Evolutionary conservation across 1,140 invertebrate species (phyloP).

Genomic region (Zelostemma sp.): DNA sequence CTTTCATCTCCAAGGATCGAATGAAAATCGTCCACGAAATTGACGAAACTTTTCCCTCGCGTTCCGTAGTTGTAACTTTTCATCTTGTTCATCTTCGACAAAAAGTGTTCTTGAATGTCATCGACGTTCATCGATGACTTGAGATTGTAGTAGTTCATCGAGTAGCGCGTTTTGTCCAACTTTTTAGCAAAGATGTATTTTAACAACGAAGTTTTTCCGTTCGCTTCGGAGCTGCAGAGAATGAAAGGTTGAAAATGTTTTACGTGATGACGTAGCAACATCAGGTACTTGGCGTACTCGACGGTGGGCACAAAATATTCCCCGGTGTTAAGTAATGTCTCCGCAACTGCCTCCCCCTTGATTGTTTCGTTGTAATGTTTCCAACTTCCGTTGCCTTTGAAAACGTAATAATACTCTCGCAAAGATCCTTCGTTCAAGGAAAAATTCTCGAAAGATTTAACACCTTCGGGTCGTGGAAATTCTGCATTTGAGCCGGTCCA

Average conservation of each 20-base stretch:
- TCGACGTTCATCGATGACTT: conserved; percentile 73
- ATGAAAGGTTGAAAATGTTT: conserved; percentile 71
- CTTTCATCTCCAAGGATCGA: conserved; percentile 70
- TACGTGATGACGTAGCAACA: conserved; percentile 66
- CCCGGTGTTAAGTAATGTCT: conserved; percentile 62
- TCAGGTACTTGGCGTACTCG: conserved; percentile 73
- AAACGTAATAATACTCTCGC: conserved; percentile 75
- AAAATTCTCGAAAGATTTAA: conserved; percentile 72
- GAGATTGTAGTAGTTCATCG: conserved; percentile 74
- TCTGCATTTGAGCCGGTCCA: conserved; percentile 62
- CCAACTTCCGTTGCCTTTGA: conserved; percentile 69
- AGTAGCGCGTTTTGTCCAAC: conserved; percentile 67
- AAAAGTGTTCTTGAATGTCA: conserved; percentile 74
- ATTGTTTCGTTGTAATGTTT: conserved; percentile 69
- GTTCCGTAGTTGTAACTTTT: conserved; percentile 73
- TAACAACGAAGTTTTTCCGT: conserved; percentile 77
- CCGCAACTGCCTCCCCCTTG: conserved; percentile 62
- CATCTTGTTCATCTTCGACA: conserved; percentile 75
- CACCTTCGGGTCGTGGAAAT: conserved; percentile 68
- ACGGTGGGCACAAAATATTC: conserved; percentile 76
- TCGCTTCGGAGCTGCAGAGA: conserved; percentile 76
- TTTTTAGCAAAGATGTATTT: conserved; percentile 74
- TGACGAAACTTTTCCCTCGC: conserved; percentile 71
- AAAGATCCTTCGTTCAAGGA: conserved; percentile 72
- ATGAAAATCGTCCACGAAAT: conserved; percentile 81